Conservation (phyloP, 1,140 invertebrate species). For the Aphaenogaster floridana region DNA sequence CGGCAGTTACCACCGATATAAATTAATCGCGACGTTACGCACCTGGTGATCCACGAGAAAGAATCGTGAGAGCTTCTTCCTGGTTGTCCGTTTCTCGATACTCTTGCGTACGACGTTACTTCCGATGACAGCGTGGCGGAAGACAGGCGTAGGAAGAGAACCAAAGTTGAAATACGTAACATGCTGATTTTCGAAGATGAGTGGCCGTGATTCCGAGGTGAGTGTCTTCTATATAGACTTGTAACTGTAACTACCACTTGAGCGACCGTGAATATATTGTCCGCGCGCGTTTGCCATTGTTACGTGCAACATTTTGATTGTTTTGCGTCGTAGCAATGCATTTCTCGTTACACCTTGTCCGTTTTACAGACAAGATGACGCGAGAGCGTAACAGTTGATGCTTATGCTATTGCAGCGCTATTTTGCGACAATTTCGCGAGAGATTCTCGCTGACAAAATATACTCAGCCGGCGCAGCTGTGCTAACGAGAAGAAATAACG, state of each 20-base stretch:
- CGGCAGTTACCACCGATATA: neutral
- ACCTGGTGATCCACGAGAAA: slow-evolving; percentile 71
- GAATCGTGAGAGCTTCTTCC: slow-evolving; percentile 25
- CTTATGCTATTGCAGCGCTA: neutral
- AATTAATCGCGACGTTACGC: slow-evolving; percentile 22
- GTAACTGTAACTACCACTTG: slow-evolving; percentile 79
- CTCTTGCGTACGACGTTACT: slow-evolving; percentile 81
- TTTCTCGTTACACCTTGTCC: neutral
- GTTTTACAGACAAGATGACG: neutral
- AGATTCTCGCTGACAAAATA: slow-evolving; percentile 65
- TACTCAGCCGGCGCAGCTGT: slow-evolving; percentile 35
- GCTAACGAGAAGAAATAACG: slow-evolving; percentile 75
- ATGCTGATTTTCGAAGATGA: slow-evolving; percentile 75
- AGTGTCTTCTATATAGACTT: slow-evolving; percentile 81
- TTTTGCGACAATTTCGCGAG: neutral
- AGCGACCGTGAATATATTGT: slow-evolving; percentile 67
- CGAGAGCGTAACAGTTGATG: neutral
- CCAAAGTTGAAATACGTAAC: slow-evolving; percentile 68
- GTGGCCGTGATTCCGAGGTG: slow-evolving; percentile 58
- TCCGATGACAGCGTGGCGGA: slow-evolving; percentile 66
- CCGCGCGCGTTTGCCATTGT: neutral
- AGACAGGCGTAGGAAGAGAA: slow-evolving; percentile 64
- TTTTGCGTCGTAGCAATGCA: neutral
- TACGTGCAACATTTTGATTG: neutral
- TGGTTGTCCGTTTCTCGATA: slow-evolving; percentile 80